Base-by-base conservation (phyloP, 2,797 vertebrate species). In the Natrix natrix region DNA sequence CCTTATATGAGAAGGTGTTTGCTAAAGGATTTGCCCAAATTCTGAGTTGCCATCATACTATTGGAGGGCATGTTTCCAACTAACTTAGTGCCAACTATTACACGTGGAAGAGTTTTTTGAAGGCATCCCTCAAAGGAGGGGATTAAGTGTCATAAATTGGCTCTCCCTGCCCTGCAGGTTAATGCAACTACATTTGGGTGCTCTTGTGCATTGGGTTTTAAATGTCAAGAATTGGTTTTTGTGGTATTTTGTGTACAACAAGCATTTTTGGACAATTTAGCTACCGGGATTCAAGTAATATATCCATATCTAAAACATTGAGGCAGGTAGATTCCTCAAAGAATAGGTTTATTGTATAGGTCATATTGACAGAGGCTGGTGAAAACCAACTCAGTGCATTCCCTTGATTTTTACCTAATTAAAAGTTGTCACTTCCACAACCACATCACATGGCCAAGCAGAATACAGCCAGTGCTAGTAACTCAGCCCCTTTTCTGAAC, bases 1-100 rank as follows among this genome's bases (percentile, higher is more conserved):
- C 91, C 93, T 94, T 43, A 63, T 61, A 57, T 57, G 96, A 97
- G 97, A 97, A 97, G 97, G 97, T 98, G 94, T 97, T 98, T 97
- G 89, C 56, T 10, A 57, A 57, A 57, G 16, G 5, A 57, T 20
- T 57, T 57, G 5, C 0, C 17, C 1, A 57, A 57, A 57, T 66
- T 69, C 14, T 26, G 57, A 93, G 96, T 92, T 96, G 91, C 94
- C 0, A 91, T 93, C 93, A 26, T 0, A 92, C 94, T 83, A 14
- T 48, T 0, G 94, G 54, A 1, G 54, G 91, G 94, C 20, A 95
- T 94, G 97, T 96, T 96, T 93, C 92, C 92, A 92, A 87, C 94
- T 1, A 26, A 8, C 54, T 89, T 0, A 22, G 43, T 16, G 28
- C 0, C 4, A 54, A 0, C 22, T 0, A 63, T 59, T 89, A 74